Base-by-base conservation (phyloP, 2,888 invertebrate species). In the Smittia sp. region DNA sequence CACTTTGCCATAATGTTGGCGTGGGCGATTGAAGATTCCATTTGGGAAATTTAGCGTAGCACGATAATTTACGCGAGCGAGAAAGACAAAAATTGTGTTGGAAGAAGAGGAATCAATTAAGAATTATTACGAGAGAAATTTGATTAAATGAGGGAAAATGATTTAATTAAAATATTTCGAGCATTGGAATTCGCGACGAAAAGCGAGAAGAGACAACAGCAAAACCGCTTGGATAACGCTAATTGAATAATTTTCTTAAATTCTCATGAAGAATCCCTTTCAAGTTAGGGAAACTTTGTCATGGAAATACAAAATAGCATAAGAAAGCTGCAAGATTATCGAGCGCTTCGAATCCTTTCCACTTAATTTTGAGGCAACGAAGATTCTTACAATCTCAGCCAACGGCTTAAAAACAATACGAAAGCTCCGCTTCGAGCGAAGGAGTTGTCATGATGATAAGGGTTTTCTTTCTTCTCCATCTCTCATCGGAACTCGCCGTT, bases 1-100 rank as follows among this genome's bases (percentile, higher is more conserved):
- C 52, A 58, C 22, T 58, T 58, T 22, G 3, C 32, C 32, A 46
- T 46, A n/a, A 46, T 46, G n/a, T 46, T 15, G 11, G 3, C 46
- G 46, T 7, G 58, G 22, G 6, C 58, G 18, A 58, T 58, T 58
- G 58, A 58, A 58, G 58, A 58, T 58, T 58, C 22, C 58, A 58
- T 58, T 58, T 58, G 58, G 46, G 22, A 58, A 58, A 58, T 58
- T 58, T 22, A 58, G 22, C 58, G 58, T 58, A 13, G 18, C 4
- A 58, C 22, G n/a, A 58, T 58, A 18, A 58, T 58, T 58, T 58
- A 58, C 58, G 58, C 58, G 18, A 22, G n/a, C 32, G 32, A 32
- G 32, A 32, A 32, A 46, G 46, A 32, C 32, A 46, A 46, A 46
- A 46, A 46, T 58, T 11, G 32, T 32, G 39, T 13, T 4, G 22